These are phyloP conservation scores for Elgaria multicarinata DNA, from an alignment of 2,113 vertebrate species.

Conservation along the genomic window DNA sequence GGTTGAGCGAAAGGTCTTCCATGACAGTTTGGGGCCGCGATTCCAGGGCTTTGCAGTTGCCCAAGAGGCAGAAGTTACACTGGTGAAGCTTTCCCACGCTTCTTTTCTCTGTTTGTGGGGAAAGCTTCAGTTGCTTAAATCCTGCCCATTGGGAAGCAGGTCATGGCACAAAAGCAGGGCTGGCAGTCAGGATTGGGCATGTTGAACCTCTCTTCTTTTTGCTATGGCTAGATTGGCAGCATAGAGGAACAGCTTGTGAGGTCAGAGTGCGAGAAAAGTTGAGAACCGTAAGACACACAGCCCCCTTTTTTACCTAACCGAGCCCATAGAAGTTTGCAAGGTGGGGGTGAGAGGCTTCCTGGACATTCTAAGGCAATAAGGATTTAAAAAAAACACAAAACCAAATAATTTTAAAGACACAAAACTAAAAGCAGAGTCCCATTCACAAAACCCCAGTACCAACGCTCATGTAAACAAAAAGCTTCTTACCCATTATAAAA, in stretches of 20 bases:
- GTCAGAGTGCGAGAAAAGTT: conserved; percentile 39
- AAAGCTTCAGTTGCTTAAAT: background rate
- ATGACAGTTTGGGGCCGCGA: background rate
- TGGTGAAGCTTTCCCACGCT: background rate
- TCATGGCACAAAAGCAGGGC: background rate
- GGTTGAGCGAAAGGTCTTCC: background rate
- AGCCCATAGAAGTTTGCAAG: conserved; percentile 28
- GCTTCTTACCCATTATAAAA: conserved; percentile 39
- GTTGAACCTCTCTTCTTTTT: background rate
- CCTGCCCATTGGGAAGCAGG: background rate
- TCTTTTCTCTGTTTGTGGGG: background rate
- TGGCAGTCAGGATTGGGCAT: background rate
- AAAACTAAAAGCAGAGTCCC: conserved; percentile 24
- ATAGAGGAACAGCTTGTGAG: background rate
- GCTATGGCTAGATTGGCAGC: conserved; percentile 34
- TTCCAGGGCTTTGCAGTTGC: background rate
- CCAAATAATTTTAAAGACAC: conserved; percentile 57
- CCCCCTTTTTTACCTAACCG: background rate
- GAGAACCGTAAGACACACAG: conserved; percentile 31
- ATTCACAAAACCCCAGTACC: conserved; percentile 27
- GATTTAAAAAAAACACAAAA: background rate
- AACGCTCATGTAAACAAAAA: conserved; percentile 63
- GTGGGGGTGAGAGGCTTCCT: conserved; percentile 32
- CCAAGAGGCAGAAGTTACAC: background rate
- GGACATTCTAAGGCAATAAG: conserved; percentile 60